phyloP scores from a whole-genome alignment of 2,113 vertebrate genomes.

The Sterrhoptilus dennistouni region DNA sequence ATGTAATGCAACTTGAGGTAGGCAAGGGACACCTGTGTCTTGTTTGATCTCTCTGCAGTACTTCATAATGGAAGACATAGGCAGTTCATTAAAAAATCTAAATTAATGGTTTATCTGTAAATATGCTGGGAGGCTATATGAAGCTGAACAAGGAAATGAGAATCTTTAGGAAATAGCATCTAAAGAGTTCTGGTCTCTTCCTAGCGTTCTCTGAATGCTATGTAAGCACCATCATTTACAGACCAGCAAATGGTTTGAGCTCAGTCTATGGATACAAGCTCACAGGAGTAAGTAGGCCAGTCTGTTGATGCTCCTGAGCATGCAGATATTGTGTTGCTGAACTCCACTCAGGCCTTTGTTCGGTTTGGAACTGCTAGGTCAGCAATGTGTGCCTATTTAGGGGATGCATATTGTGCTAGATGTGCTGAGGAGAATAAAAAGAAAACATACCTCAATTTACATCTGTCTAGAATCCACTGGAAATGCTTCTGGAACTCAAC shows the following conservation, averaged over 20 bases:
- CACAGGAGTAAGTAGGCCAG: background rate
- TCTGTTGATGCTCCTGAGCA: background rate
- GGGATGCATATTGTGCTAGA: background rate
- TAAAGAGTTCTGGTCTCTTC: background rate
- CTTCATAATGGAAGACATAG: background rate
- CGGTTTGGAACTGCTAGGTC: background rate
- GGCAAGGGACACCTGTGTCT: background rate
- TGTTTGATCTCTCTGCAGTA: background rate
- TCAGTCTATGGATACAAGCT: accelerated
- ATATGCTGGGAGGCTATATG: background rate
- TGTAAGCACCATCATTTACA: background rate
- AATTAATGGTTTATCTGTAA: background rate
- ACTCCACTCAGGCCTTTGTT: background rate
- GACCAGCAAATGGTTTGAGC: background rate
- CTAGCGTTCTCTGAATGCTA: background rate
- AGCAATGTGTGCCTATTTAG: background rate
- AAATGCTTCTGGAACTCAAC: background rate
- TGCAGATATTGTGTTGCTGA: background rate
- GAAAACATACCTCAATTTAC: background rate
- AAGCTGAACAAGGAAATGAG: background rate
- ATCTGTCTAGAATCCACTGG: background rate
- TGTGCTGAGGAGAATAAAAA: background rate
- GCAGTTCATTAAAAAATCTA: background rate
- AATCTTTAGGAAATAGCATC: background rate
- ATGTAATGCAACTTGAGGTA: background rate